Evolutionary conservation across 1,140 invertebrate species (phyloP).

Genomic region (Maniola jurtina): DNA sequence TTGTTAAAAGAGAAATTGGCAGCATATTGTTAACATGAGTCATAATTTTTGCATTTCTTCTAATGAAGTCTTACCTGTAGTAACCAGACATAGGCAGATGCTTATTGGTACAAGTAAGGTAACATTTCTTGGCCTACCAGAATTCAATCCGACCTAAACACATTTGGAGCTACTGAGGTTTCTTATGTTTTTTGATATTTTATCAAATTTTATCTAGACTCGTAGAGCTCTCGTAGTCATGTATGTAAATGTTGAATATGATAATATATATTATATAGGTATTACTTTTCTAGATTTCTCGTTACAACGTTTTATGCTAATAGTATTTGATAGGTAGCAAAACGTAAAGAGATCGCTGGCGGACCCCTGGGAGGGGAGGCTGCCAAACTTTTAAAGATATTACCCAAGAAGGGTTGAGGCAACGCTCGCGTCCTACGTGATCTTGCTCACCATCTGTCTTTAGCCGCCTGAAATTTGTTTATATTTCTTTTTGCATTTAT

Average conservation of each 20-base stretch:
- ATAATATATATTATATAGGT: too few species aligned
- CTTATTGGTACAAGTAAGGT: too few species aligned
- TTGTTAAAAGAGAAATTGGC: too few species aligned
- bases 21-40: too few species aligned
- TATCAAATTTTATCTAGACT: too few species aligned
- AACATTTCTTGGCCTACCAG: too few species aligned
- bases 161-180: too few species aligned
- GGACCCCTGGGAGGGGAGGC: conserved; percentile 46
- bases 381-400: conserved; percentile 76
- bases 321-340: conserved; percentile 68
- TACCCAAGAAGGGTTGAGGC: conserved; percentile 72
- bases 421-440: conserved; percentile 65
- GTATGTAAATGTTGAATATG: background rate
- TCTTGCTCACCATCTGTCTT: conserved; percentile 70
- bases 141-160: too few species aligned
- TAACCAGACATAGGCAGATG: too few species aligned
- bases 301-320: conserved; percentile 39
- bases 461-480: conserved; percentile 61
- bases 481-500: conserved; percentile 34
- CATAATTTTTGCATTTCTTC: too few species aligned
- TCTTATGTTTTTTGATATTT: too few species aligned
- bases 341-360: conserved; percentile 60
- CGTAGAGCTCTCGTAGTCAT: background rate
- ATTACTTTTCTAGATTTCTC: conserved; percentile 22
- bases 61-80: too few species aligned